Conservation (phyloP, 2,888 invertebrate species). For the Achlya flavicornis region DNA sequence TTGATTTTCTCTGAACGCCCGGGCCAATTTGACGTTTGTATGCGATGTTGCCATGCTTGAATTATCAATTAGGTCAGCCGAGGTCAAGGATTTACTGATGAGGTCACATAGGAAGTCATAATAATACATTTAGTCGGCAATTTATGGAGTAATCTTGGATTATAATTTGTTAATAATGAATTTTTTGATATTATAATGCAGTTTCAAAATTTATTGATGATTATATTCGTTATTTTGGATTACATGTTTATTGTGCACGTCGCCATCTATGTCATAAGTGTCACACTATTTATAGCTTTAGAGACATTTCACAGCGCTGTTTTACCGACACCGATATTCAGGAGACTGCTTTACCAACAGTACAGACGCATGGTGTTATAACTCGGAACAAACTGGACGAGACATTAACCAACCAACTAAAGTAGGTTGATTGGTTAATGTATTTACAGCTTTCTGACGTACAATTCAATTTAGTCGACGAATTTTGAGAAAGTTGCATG, state of each 20-base stretch:
- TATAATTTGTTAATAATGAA: background rate
- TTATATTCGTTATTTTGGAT: background rate
- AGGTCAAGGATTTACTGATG: constrained; percentile 32
- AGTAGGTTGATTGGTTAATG: too few species aligned
- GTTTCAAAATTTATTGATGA: background rate
- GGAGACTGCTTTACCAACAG: constrained; percentile 53
- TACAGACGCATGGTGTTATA: too few species aligned
- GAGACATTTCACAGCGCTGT: constrained; percentile 26
- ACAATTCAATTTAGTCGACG: too few species aligned
- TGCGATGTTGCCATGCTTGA: constrained; percentile 35
- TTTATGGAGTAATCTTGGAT: background rate
- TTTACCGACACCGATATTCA: constrained; percentile 39
- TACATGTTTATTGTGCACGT: constrained; percentile 11
- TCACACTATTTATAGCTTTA: constrained; percentile 1
- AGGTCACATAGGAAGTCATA: background rate
- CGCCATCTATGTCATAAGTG: constrained; percentile 45
- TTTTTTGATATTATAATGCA: background rate
- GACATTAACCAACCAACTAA: too few species aligned
- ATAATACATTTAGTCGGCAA: background rate
- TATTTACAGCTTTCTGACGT: too few species aligned
- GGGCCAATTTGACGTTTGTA: constrained; percentile 39
- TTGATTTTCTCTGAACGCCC: constrained; percentile 34
- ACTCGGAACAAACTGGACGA: too few species aligned
- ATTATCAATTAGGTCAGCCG: constrained; percentile 27
- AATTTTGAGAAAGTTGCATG: too few species aligned